Base-by-base conservation (phyloP, 2,888 invertebrate genomes). In the Ramazzottius varieornatus region DNA sequence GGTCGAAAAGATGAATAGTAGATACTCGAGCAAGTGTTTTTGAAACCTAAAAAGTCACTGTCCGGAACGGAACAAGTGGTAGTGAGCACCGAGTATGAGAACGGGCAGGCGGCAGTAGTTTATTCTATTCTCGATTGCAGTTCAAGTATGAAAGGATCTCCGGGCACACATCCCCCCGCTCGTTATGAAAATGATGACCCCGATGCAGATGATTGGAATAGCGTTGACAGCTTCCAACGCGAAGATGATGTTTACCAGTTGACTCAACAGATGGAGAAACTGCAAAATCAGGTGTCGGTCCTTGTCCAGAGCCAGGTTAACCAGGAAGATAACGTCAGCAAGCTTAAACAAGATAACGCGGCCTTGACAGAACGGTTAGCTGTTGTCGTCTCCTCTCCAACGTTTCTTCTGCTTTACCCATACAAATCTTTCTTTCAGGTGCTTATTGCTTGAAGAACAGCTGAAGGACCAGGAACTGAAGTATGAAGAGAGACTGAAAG, bases 271-370 rank as follows among this genome's bases (percentile, higher is more conserved):
- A 54, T 54, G 54, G 54, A 54, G 54, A 54, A 54, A 29, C 13
- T 54, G 54, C 54, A 54, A 24, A 54, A 54, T 29, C 54, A 54
- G 29, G 20, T 54, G 54, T 13, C 54, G 20, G 54, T 29, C 54
- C 20, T 13, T 4, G 20, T 54, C 4, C 54, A 54, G 29, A 54
- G 54, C 29, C 54, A 29, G 4, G 54, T 24, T 13, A 29, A 54
- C 29, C 54, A 54, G 54, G 54, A 54, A 29, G 54, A 54, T 4
- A 54, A 54, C 29, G 29, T 54, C 54, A 54, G 54, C 54, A 54
- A 54, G 24, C 29, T 54, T 4, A 8, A 24, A 4, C 54, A 54
- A 24, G 54, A 54, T 29, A 54, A 54, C 24, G 54, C 54, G 16
- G 54, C 16, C n/a, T n/a, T 54, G 29, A 54, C 54, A n/a, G 54